A percentile compares a stretch with the other conserved stretches of the same genome.
Evolutionary conservation across 2,113 vertebrate species (phyloP).

Genomic region (Chamaea fasciata): DNA sequence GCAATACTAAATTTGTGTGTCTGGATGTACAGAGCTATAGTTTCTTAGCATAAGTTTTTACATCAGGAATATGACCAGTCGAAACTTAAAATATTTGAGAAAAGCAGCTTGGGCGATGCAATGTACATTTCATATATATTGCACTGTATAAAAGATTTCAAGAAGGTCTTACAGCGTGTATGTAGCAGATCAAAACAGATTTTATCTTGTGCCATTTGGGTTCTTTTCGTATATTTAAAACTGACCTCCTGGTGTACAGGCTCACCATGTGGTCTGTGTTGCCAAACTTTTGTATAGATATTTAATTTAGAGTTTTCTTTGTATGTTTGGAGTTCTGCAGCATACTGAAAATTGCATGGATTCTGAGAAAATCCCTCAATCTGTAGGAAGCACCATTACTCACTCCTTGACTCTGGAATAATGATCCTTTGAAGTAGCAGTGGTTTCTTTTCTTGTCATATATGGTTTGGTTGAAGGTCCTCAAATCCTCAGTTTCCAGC

Average conservation of each 20-base stretch:
- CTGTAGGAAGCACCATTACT: background rate
- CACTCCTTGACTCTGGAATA: background rate
- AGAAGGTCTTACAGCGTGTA: background rate
- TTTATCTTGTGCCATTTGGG: background rate
- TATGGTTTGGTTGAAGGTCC: background rate
- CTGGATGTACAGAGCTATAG: background rate
- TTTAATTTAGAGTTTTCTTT: background rate
- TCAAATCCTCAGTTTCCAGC: background rate
- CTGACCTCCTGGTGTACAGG: background rate
- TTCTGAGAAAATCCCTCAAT: background rate
- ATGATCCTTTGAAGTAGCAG: background rate
- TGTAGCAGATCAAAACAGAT: background rate
- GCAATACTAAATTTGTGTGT: background rate
- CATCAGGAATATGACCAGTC: background rate
- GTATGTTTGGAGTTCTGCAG: background rate
- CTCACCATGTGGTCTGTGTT: background rate
- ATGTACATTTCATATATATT: background rate
- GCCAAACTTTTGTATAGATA: background rate
- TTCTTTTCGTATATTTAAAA: background rate
- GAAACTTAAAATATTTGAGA: background rate
- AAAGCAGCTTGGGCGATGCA: accelerated
- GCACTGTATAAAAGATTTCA: accelerated
- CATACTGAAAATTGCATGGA: accelerated
- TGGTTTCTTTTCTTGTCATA: background rate
- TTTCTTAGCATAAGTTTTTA: background rate